These are phyloP conservation scores for Noturus placidus DNA, from an alignment of 2,113 vertebrate species.

Conservation along the genomic window DNA sequence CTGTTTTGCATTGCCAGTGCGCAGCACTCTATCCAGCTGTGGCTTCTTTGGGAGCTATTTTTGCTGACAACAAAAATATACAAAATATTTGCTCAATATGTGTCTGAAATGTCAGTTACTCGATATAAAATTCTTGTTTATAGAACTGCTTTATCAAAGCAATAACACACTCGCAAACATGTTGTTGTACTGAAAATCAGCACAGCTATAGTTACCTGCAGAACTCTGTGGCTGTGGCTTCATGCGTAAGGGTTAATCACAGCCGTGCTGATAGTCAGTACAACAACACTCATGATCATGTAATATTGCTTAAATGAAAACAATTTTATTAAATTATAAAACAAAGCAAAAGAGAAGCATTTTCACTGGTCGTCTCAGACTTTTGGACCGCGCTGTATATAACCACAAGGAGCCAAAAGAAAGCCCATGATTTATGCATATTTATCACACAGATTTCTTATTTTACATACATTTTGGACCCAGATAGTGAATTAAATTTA, in stretches of 20 bases:
- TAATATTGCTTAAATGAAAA: neutral
- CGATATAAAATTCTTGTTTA: neutral
- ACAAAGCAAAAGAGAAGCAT: neutral
- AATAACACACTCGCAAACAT: neutral
- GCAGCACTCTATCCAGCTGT: neutral
- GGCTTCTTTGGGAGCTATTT: neutral
- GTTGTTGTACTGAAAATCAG: neutral
- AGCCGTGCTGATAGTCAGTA: neutral
- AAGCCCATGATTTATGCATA: neutral
- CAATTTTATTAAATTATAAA: neutral
- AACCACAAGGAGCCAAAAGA: neutral
- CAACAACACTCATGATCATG: neutral
- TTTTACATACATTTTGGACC: neutral
- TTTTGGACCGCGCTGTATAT: neutral
- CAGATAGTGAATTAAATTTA: neutral
- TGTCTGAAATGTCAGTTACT: neutral
- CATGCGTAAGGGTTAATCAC: neutral
- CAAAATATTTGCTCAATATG: neutral
- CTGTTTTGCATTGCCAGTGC: neutral
- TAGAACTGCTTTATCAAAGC: neutral
- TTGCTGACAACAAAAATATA: neutral
- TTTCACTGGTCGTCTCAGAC: neutral
- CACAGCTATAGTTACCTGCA: neutral
- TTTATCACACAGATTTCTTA: neutral
- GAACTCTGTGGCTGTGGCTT: neutral